Percentiles rank a stretch among this genome's conserved stretches.
phyloP scores from a whole-genome alignment of 2,888 invertebrate genomes.

The Nephrocerus scutellatus region DNA sequence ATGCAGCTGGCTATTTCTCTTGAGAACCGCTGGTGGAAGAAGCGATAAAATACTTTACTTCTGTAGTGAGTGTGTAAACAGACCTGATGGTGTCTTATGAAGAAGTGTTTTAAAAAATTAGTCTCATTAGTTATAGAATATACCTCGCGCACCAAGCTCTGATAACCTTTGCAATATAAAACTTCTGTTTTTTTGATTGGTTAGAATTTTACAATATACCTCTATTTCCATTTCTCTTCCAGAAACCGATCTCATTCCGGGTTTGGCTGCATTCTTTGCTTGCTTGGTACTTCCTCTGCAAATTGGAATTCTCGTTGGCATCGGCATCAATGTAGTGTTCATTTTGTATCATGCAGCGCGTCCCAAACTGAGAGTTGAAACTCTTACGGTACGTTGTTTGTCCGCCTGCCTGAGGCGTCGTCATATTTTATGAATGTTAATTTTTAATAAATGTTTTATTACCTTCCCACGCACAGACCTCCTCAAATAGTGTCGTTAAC shows the following conservation, averaged over 20 bases:
- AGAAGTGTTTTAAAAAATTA: too few species aligned
- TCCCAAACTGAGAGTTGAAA: slow-evolving; percentile 75
- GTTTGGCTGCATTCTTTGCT: slow-evolving; percentile 74
- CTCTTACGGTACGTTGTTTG: slow-evolving; percentile 57
- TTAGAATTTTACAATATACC: slow-evolving; percentile 3
- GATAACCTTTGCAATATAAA: background rate
- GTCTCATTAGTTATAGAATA: too few species aligned
- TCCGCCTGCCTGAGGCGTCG: background rate
- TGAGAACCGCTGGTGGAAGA: too few species aligned
- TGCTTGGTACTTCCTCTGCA: slow-evolving; percentile 78
- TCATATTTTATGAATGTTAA: background rate
- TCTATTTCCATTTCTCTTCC: slow-evolving; percentile 27
- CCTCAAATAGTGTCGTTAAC: slow-evolving; percentile 60
- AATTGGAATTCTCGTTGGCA: slow-evolving; percentile 79
- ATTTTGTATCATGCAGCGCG: slow-evolving; percentile 82
- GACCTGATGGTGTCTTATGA: too few species aligned
- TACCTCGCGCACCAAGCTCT: too few species aligned
- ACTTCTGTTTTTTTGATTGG: background rate
- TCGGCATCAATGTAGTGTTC: slow-evolving; percentile 74
- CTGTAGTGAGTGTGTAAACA: too few species aligned
- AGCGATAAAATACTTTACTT: too few species aligned
- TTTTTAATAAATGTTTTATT: background rate
- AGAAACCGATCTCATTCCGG: slow-evolving; percentile 84
- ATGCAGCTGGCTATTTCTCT: too few species aligned
- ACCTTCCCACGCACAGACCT: slow-evolving; percentile 47